A percentile compares a stretch with the other conserved stretches of the same genome.
Evolutionary conservation across 2,797 vertebrate species (phyloP).

Genomic region (Sebastolobus alascanus): DNA sequence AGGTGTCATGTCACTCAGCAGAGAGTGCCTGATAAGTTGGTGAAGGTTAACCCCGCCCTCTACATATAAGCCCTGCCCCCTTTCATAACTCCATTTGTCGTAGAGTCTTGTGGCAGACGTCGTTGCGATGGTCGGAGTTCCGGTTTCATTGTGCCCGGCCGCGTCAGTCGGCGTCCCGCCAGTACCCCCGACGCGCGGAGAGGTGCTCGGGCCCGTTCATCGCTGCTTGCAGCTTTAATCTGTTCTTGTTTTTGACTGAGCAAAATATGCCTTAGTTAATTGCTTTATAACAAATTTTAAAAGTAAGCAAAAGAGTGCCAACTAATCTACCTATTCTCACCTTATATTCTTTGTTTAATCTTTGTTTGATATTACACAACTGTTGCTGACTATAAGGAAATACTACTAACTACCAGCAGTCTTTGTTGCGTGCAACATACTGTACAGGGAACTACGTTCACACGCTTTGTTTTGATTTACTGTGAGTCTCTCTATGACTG

Average conservation of each 20-base stretch:
- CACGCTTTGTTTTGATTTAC: conserved; percentile 12
- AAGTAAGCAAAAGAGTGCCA: not conserved
- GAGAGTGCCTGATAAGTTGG: no score
- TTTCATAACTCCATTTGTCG: no score
- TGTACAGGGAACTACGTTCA: not conserved
- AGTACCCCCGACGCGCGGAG: no score
- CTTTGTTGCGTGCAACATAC: not conserved
- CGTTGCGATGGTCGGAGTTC: no score
- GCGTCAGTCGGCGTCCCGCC: no score
- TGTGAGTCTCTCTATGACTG: not conserved
- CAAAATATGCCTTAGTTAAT: not conserved
- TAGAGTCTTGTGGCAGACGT: no score
- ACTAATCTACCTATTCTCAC: not conserved
- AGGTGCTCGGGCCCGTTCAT: no score
- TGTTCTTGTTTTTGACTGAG: not conserved
- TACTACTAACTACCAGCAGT: not conserved
- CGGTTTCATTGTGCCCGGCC: no score
- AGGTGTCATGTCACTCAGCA: no score
- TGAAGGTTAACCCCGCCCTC: no score
- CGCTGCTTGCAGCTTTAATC: no score
- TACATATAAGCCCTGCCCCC: no score
- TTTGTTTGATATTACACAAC: not conserved
- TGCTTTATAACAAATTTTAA: not conserved
- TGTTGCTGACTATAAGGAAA: not conserved
- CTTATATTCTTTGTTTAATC: not conserved